Evolutionary conservation across 2,888 invertebrate genomes (phyloP).

Genomic region (Scelioninae gen. 2): DNA sequence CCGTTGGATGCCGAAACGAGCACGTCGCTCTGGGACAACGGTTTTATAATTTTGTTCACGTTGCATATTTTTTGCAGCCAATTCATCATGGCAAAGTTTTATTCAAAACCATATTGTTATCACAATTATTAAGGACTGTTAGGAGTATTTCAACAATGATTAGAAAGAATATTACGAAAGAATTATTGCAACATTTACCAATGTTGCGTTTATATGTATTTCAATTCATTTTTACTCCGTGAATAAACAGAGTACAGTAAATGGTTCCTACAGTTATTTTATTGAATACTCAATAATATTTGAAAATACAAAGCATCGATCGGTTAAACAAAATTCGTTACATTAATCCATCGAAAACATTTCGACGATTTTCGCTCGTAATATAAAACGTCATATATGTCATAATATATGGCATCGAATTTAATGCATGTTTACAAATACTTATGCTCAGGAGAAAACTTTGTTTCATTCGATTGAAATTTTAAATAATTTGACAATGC

Average conservation of each 20-base stretch:
- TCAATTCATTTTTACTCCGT: no score
- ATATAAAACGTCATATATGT: constrained; percentile 4
- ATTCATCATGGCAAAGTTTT: constrained; percentile 37
- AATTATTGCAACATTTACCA: no score
- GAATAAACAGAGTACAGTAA: no score
- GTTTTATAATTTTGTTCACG: constrained; percentile 32
- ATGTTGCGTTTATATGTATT: no score
- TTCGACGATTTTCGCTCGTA: no score
- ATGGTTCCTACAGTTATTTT: no score
- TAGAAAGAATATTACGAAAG: no score
- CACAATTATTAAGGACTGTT: no score
- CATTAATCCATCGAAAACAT: not conserved
- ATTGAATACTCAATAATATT: constrained; percentile 1
- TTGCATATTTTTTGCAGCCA: constrained; percentile 9
- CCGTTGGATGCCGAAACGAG: constrained; percentile 28
- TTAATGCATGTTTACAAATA: constrained; percentile 16
- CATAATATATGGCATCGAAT: not conserved
- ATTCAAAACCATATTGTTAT: constrained; percentile 35
- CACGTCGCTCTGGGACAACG: constrained; percentile 41
- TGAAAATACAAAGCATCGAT: constrained; percentile 7
- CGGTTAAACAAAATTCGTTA: not conserved
- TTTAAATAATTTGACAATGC: constrained; percentile 18
- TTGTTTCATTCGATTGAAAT: constrained; percentile 9
- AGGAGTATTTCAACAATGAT: no score
- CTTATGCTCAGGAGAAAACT: constrained; percentile 5